These are phyloP conservation scores for Trisateles emortualis DNA, from an alignment of 2,888 invertebrate genomes.

Conservation along the genomic window DNA sequence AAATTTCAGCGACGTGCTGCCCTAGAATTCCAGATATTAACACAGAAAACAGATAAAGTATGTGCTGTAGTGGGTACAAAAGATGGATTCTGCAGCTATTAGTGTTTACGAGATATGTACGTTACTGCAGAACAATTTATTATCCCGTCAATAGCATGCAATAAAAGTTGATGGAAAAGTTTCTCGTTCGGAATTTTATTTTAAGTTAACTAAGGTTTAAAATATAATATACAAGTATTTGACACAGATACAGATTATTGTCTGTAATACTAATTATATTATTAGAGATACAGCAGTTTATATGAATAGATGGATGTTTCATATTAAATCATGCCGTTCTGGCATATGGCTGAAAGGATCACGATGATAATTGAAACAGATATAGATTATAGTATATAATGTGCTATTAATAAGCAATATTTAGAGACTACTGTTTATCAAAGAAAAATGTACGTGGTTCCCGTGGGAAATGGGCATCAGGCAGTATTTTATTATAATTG, in stretches of 20 bases:
- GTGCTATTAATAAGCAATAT: no score
- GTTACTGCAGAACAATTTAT: slow-evolving; percentile 29
- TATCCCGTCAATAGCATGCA: slow-evolving; percentile 22
- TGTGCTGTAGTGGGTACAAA: slow-evolving; percentile 20
- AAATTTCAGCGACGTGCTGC: slow-evolving; percentile 31
- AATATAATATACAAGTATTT: no score
- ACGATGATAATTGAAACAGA: no score
- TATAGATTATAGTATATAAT: no score
- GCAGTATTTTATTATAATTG: neutral
- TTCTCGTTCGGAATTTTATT: slow-evolving; percentile 19
- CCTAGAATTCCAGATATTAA: slow-evolving; percentile 14
- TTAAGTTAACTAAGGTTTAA: slow-evolving; percentile 4
- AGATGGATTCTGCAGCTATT: slow-evolving; percentile 22
- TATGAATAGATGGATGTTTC: no score
- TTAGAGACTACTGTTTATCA: no score
- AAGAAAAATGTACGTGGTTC: no score
- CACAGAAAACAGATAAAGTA: slow-evolving; percentile 4
- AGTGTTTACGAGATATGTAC: slow-evolving; percentile 28
- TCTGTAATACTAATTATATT: no score
- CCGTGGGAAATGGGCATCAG: neutral
- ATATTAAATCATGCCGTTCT: no score
- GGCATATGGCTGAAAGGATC: no score
- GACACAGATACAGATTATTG: no score
- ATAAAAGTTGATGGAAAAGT: slow-evolving; percentile 38
- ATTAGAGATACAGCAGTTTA: no score